Conservation (phyloP, 2,888 invertebrate species). For the Amiota communis region DNA sequence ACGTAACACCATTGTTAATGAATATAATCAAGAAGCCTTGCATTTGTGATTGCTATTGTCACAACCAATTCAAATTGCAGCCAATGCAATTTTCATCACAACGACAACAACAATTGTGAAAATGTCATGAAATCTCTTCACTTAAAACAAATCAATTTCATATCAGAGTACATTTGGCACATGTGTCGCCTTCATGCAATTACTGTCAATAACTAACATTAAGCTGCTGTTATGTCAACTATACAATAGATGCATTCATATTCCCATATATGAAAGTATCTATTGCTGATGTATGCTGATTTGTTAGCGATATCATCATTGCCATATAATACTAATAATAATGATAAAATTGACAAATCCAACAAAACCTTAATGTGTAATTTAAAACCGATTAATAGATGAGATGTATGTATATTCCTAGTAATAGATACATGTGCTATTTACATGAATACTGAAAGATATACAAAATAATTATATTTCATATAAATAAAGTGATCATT, state of each 20-base stretch:
- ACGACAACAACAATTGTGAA: not conserved
- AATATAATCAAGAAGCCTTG: too few relatives aligned
- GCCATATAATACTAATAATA: not conserved
- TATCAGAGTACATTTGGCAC: not conserved
- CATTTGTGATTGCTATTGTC: not conserved
- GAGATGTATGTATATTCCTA: too few relatives aligned
- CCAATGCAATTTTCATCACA: constrained; percentile 3
- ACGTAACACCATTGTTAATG: too few relatives aligned
- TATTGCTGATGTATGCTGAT: not conserved
- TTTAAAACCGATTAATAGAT: too few relatives aligned
- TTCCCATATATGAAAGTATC: not conserved
- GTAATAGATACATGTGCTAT: too few relatives aligned
- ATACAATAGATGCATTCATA: too few relatives aligned
- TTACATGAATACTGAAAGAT: too few relatives aligned
- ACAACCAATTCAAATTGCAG: not conserved
- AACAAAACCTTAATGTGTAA: not conserved
- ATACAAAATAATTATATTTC: too few relatives aligned
- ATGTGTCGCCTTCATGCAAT: constrained; percentile 9
- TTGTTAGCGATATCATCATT: not conserved
- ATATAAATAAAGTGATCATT: too few relatives aligned
- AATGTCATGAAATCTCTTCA: not conserved
- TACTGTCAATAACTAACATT: constrained; percentile 22
- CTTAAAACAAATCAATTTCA: constrained; percentile 20
- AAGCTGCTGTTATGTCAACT: not conserved
- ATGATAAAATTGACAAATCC: not conserved